Conservation (phyloP, 2,113 vertebrate genomes). For the Ovis aries region DNA sequence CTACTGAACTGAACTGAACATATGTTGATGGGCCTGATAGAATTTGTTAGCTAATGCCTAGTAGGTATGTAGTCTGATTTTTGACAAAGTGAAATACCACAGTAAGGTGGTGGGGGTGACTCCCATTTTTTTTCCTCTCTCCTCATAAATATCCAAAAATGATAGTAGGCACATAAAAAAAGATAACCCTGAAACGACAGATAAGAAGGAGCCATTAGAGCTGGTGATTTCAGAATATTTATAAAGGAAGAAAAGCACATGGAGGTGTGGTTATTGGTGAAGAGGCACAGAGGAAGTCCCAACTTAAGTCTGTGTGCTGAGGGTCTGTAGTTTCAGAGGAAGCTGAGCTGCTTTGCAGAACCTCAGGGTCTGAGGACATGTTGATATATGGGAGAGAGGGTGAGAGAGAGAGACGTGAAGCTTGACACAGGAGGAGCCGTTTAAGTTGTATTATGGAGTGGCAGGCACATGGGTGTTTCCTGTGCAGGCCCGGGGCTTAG, state of each 20-base stretch:
- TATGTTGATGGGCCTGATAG: not conserved
- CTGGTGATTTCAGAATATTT: not conserved
- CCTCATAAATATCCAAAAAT: not conserved
- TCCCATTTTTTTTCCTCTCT: not conserved
- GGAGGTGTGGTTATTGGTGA: not conserved
- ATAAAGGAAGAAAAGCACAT: not conserved
- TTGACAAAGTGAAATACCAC: not conserved
- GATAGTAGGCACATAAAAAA: not conserved
- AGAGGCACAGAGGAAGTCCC: not conserved
- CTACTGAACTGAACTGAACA: no score
- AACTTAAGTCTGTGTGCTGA: not conserved
- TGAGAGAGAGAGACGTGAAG: not conserved
- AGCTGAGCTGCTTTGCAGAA: not conserved
- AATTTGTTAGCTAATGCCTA: not conserved
- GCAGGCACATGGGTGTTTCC: not conserved
- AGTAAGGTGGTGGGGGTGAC: not conserved
- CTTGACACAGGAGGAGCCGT: not conserved
- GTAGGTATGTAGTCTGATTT: not conserved
- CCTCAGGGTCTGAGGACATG: not conserved
- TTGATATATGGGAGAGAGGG: not conserved
- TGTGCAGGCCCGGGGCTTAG: no score
- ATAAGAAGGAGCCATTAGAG: not conserved
- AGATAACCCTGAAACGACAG: not conserved
- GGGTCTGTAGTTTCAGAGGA: not conserved
- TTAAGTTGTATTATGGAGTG: not conserved